These are phyloP conservation scores for Eupithecia insigniata DNA, from an alignment of 2,888 invertebrate genomes.

Conservation along the genomic window DNA sequence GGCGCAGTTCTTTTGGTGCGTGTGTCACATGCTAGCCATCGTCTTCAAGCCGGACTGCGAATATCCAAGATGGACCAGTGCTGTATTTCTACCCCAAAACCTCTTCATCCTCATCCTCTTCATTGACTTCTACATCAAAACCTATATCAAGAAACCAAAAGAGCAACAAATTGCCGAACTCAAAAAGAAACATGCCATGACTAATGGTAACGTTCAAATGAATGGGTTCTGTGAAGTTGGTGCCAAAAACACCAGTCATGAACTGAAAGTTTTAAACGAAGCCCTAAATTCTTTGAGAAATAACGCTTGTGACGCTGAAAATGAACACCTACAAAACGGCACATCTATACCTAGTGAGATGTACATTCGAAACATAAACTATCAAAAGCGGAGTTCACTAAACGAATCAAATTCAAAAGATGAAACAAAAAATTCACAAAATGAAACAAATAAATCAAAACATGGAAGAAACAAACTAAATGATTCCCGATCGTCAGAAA, in stretches of 20 bases:
- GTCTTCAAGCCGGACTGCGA: conserved; percentile 81
- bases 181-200: neutral
- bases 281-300: neutral
- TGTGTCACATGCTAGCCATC: conserved; percentile 80
- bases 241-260: neutral
- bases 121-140: conserved; percentile 86
- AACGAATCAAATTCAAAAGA: neutral
- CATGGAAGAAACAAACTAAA: neutral
- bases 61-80: conserved; percentile 83
- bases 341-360: neutral
- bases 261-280: conserved; percentile 3
- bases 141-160: conserved; percentile 79
- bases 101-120: conserved; percentile 87
- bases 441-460: neutral
- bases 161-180: conserved; percentile 15
- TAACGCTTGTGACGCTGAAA: neutral
- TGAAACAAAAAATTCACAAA: neutral
- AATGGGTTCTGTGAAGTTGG: neutral
- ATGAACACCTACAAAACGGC: neutral
- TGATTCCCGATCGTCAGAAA: neutral
- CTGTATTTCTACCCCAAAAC: conserved; percentile 86
- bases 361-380: neutral
- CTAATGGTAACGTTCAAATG: conserved; percentile 6
- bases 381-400: neutral
- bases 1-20: conserved; percentile 86